These are phyloP conservation scores for Trachops cirrhosus DNA, from an alignment of 2,797 vertebrate species.

Conservation along the genomic window DNA sequence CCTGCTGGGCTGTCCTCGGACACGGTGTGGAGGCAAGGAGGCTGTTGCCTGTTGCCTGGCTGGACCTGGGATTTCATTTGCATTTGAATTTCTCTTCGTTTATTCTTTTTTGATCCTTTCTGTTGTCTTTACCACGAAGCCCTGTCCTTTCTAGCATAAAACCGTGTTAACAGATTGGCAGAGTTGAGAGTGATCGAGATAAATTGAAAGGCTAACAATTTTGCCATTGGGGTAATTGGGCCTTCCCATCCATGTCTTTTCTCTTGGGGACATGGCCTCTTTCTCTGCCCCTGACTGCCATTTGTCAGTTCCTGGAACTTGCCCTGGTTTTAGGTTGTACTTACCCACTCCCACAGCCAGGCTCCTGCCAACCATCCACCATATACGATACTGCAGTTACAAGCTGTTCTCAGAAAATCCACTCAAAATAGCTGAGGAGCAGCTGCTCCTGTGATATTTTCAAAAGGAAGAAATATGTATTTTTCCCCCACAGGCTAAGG, in stretches of 20 bases:
- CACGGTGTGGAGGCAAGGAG: fast-evolving
- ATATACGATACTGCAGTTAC: conserved; percentile 65
- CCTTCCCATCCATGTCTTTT: background rate
- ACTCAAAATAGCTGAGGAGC: conserved; percentile 74
- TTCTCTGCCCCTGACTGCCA: background rate
- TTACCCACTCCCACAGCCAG: conserved; percentile 36
- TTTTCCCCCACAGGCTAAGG: conserved; percentile 22
- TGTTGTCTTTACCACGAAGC: background rate
- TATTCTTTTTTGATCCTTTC: background rate
- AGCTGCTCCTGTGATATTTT: conserved; percentile 76
- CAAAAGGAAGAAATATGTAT: conserved; percentile 69
- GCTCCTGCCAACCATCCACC: conserved; percentile 59
- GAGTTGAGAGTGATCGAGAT: background rate
- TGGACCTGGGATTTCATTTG: background rate
- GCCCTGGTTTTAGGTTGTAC: background rate
- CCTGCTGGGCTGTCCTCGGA: fast-evolving
- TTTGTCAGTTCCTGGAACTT: background rate
- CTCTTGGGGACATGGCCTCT: background rate
- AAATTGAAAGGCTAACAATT: background rate
- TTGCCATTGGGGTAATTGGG: background rate
- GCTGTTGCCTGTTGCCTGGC: background rate
- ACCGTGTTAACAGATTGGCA: background rate
- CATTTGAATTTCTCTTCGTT: background rate
- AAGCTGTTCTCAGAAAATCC: conserved; percentile 73
- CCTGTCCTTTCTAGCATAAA: conserved; percentile 3